These are phyloP conservation scores for Meteorus sp. DNA, from an alignment of 1,140 invertebrate species.

Conservation along the genomic window DNA sequence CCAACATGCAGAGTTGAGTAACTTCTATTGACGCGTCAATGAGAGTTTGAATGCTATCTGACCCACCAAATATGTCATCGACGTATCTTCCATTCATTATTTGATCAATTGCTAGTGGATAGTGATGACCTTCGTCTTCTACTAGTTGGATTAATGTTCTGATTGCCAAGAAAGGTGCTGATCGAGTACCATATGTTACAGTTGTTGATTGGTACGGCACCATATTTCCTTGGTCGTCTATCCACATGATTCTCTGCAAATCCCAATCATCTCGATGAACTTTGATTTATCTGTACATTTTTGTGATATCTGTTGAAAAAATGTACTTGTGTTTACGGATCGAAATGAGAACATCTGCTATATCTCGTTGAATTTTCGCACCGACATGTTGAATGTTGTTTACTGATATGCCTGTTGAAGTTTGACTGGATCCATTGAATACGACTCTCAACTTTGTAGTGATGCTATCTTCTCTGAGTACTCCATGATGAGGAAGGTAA, in stretches of 20 bases:
- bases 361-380: slow-evolving; percentile 16
- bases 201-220: slow-evolving; percentile 38
- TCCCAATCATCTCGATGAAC: slow-evolving; percentile 36
- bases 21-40: not conserved
- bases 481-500: slow-evolving; percentile 44
- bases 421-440: slow-evolving; percentile 45
- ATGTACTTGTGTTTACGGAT: slow-evolving; percentile 10
- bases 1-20: not conserved
- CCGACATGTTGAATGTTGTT: slow-evolving; percentile 32
- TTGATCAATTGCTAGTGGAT: slow-evolving; percentile 22
- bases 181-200: slow-evolving; percentile 37
- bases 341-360: slow-evolving; percentile 10
- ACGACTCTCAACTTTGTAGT: slow-evolving; percentile 44
- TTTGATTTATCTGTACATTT: slow-evolving; percentile 36
- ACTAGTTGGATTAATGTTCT: slow-evolving; percentile 39
- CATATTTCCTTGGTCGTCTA: not conserved
- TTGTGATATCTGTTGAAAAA: slow-evolving; percentile 22
- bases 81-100: slow-evolving; percentile 4
- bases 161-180: slow-evolving; percentile 34
- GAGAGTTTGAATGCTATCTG: not conserved
- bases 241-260: slow-evolving; percentile 41
- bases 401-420: slow-evolving; percentile 38
- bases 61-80: slow-evolving; percentile 6
- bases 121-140: slow-evolving; percentile 26
- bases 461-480: slow-evolving; percentile 31